Percentiles rank a stretch among this genome's conserved stretches.
phyloP scores from a whole-genome alignment of 1,140 invertebrate genomes.

The Drosophila sproati region DNA sequence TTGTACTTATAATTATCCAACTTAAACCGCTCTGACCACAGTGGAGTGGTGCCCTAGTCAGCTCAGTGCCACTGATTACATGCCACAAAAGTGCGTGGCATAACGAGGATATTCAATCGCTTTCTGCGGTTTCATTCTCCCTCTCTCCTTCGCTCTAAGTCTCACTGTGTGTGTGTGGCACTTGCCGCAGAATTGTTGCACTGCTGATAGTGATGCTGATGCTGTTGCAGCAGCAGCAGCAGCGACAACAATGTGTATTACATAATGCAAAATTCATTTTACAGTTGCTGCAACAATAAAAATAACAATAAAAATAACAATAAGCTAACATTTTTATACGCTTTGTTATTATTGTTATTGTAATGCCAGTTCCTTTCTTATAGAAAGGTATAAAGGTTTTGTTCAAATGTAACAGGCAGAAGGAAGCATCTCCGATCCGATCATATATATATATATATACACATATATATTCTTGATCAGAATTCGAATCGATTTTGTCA shows the following conservation, averaged over 20 bases:
- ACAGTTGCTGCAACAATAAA: conserved; percentile 10
- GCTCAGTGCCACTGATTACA: neutral
- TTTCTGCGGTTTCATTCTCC: conserved; percentile 38
- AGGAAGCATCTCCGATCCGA: too few relatives aligned
- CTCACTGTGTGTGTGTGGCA: conserved; percentile 2
- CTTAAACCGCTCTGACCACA: neutral
- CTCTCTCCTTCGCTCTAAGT: neutral
- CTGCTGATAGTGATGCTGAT: neutral
- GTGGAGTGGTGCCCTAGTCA: neutral
- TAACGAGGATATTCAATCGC: conserved; percentile 71
- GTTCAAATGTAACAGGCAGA: conserved; percentile 10
- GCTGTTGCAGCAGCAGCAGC: neutral
- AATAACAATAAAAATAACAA: neutral
- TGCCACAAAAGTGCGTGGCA: conserved; percentile 64
- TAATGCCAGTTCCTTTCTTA: too few relatives aligned
- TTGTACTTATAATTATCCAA: neutral
- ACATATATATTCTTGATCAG: too few relatives aligned
- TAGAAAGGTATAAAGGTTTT: conserved; percentile 7
- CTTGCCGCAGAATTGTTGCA: conserved; percentile 17
- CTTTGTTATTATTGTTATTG: neutral
- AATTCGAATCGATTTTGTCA: too few relatives aligned
- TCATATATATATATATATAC: too few relatives aligned
- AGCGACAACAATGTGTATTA: conserved; percentile 24
- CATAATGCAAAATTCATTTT: conserved; percentile 38
- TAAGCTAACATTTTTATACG: neutral